Base-by-base conservation (phyloP, 2,888 invertebrate species). In the Acanthacorydalis orientalis region DNA sequence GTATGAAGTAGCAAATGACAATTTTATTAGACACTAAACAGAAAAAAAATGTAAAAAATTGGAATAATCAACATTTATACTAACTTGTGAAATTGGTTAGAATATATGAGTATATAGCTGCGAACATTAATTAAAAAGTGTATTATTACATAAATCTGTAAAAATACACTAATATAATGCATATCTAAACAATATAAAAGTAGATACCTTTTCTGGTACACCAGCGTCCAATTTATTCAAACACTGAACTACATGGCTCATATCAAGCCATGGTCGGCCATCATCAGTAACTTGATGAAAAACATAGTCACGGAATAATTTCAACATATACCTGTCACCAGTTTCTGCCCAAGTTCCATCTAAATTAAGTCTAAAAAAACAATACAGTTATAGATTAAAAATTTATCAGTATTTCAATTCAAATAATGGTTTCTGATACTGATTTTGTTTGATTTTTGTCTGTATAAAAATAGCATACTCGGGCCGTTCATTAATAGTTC, bases 311-410 rank as follows among this genome's bases (percentile, higher is more conserved):
- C 97, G 78, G 73, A 96, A 98, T 62, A 98, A 70, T 70, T 97
- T 97, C 68, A 98, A 72, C 85, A 98, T 87, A 69, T 97, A 98
- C 47, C 97, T 80, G 69, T 97, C 93, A 15, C 96, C 97, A 16
- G 96, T 97, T 69, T 98, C 98, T 34, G 93, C 83, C 97, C 98
- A 98, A 11, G 87, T 78, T 10, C 84, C 78, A 66, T 97, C 96
- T 76, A 91, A 69, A 64, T 90, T 89, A 59, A 92, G 76, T 64
- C 90, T 90, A 16, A 35, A 43, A 42, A 33, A 32, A 45, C 8
- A 42, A 42, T 16, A 60, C n/a, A 47, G n/a, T 39, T 48, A 16
- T 51, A 49, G 41, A 49, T 14, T n/a, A n/a, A n/a, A n/a, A n/a
- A n/a, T n/a, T n/a, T n/a, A n/a, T n/a, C n/a, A n/a, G 15, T 40